These are phyloP conservation scores for Lasius platythorax DNA, from an alignment of 2,888 invertebrate species.

Conservation along the genomic window DNA sequence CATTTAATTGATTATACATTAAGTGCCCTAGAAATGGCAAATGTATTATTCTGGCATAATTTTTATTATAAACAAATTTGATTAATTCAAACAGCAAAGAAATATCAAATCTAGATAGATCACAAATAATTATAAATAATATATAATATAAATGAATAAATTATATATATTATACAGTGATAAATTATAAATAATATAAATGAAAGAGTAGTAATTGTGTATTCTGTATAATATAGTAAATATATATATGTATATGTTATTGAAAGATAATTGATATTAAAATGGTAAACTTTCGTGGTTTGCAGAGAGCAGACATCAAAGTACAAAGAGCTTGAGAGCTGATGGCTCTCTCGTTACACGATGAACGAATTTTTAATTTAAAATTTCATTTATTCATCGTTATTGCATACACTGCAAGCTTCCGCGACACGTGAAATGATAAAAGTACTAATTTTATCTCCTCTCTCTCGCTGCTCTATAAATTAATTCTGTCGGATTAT, in stretches of 20 bases:
- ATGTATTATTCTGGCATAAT: neutral
- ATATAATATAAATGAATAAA: too few relatives aligned
- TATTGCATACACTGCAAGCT: neutral
- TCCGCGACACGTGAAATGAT: neutral
- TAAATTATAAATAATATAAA: neutral
- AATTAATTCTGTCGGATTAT: constrained; percentile 40
- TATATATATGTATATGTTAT: neutral
- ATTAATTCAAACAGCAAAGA: neutral
- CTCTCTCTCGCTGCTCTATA: constrained; percentile 2
- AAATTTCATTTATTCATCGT: neutral
- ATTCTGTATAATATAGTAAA: neutral
- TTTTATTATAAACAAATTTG: neutral
- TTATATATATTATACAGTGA: too few relatives aligned
- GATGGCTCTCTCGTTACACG: neutral
- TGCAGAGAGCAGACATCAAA: neutral
- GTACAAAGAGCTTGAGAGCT: neutral
- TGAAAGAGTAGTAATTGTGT: neutral
- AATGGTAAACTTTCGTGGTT: constrained; percentile 1
- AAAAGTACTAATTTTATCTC: constrained; percentile 24
- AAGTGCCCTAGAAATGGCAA: neutral
- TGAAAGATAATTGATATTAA: constrained; percentile 11
- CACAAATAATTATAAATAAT: neutral
- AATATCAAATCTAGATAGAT: neutral
- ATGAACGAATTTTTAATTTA: constrained; percentile 11
- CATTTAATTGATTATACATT: neutral